phyloP scores from a whole-genome alignment of 2,797 vertebrate species.

The Crossoptilon crossoptilon region DNA sequence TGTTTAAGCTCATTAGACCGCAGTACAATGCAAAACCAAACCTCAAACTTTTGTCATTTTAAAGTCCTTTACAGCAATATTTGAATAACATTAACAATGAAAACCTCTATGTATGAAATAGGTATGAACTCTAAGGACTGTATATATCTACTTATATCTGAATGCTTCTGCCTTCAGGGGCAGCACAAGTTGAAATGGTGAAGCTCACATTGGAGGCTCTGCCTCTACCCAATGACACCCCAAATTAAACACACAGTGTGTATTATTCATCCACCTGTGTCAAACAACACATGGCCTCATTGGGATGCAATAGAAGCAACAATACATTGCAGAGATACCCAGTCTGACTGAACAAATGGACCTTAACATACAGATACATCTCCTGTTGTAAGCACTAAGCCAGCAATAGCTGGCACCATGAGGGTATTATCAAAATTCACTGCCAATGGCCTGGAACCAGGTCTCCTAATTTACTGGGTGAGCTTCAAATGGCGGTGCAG shows the following conservation, averaged over 20 bases:
- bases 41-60: not conserved
- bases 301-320: not conserved
- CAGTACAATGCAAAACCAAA: not conserved
- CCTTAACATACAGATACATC: too few species aligned
- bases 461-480: not conserved
- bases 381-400: not conserved
- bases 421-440: not conserved
- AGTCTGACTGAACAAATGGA: not conserved
- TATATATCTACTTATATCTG: not conserved
- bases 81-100: not conserved
- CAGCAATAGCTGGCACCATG: not conserved
- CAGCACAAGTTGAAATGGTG: not conserved
- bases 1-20: not conserved
- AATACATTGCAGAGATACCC: not conserved
- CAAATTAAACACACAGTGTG: not conserved
- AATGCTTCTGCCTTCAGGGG: not conserved
- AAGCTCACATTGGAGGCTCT: not conserved
- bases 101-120: not conserved
- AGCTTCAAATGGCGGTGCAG: accelerated
- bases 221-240: not conserved
- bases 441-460: not conserved
- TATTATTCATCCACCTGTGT: not conserved
- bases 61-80: not conserved
- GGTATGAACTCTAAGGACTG: not conserved
- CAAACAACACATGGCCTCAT: not conserved